These are phyloP conservation scores for Melospiza georgiana DNA, from an alignment of 2,113 vertebrate species.

Conservation along the genomic window DNA sequence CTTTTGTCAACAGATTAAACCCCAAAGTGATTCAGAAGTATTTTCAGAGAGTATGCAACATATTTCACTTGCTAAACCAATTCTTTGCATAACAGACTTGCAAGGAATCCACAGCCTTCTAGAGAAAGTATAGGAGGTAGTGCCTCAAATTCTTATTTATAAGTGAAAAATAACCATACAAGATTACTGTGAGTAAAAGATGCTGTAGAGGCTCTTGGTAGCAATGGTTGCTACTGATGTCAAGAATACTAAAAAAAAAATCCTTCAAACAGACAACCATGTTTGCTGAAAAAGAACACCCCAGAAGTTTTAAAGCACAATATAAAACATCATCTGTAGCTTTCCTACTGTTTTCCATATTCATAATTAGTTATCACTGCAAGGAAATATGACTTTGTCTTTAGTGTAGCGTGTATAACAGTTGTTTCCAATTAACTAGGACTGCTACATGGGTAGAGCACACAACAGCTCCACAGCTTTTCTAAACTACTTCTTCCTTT, in stretches of 20 bases:
- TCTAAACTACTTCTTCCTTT: background rate
- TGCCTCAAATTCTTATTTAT: background rate
- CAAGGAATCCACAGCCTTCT: background rate
- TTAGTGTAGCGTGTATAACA: background rate
- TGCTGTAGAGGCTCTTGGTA: background rate
- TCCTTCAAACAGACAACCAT: accelerated
- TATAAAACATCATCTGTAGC: background rate
- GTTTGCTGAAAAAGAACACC: background rate
- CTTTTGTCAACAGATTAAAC: background rate
- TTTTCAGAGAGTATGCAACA: background rate
- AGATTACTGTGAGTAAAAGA: background rate
- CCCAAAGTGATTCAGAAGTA: background rate
- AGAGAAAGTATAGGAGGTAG: background rate
- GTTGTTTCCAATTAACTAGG: background rate
- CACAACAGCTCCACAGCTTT: background rate
- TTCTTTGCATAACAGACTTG: background rate
- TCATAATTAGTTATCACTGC: background rate
- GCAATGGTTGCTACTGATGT: background rate
- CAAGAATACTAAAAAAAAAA: background rate
- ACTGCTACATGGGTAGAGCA: background rate
- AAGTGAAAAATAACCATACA: background rate
- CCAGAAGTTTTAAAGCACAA: background rate
- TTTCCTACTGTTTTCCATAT: background rate
- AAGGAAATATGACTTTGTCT: background rate
- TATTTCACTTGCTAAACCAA: background rate